Conservation (phyloP, 2,113 vertebrate species). For the Pseudolaguvia tuberculata region DNA sequence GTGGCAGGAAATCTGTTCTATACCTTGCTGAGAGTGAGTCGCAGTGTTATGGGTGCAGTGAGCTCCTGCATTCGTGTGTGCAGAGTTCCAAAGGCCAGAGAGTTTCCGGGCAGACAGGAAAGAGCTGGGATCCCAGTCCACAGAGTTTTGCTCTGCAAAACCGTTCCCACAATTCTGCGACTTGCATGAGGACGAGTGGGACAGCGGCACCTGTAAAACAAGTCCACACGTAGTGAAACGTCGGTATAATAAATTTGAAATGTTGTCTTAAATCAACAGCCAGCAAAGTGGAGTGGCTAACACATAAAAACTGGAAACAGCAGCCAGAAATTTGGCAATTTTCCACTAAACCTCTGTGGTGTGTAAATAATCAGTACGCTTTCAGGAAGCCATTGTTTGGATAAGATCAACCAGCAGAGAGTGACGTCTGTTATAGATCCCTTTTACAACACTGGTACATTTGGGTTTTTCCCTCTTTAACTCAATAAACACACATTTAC, state of each 20-base stretch:
- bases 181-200: conserved; percentile 89
- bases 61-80: conserved; percentile 79
- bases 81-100: conserved; percentile 95
- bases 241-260: background rate
- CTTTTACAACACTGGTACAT: background rate
- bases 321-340: conserved; percentile 15
- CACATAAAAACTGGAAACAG: conserved; percentile 15
- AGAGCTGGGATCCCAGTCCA: conserved; percentile 98
- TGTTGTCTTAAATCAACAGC: background rate
- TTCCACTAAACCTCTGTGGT: background rate
- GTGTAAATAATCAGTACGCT: conserved; percentile 28
- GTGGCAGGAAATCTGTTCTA: conserved; percentile 37
- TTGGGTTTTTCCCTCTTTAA: background rate
- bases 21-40: conserved; percentile 79
- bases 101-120: conserved; percentile 98
- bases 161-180: conserved; percentile 77
- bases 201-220: conserved; percentile 72
- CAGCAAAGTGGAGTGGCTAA: background rate
- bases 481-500: background rate
- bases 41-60: conserved; percentile 79
- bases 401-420: conserved; percentile 3
- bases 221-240: conserved; percentile 10
- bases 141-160: conserved; percentile 83
- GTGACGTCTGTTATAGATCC: conserved; percentile 1
- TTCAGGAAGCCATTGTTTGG: conserved; percentile 28